Conservation (phyloP, 2,113 vertebrate genomes). For the Microtus ochrogaster region DNA sequence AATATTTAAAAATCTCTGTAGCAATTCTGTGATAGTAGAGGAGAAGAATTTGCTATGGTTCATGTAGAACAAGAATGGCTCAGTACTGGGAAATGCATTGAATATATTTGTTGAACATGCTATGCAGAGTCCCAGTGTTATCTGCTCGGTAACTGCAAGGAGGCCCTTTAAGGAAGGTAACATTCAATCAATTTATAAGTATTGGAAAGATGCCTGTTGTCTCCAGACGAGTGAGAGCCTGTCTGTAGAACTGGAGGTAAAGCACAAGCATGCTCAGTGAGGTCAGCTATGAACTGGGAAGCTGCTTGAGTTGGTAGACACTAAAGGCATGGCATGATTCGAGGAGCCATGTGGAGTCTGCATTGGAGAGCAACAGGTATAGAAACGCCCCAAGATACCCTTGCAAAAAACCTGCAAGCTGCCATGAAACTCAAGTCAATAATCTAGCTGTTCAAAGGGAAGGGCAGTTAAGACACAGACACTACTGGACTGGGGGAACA, state of each 20-base stretch:
- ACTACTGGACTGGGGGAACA: fast-evolving
- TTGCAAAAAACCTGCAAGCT: not conserved
- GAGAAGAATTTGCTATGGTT: not conserved
- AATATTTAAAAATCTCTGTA: not conserved
- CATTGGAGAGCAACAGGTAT: not conserved
- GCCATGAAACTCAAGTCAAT: not conserved
- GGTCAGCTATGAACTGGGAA: not conserved
- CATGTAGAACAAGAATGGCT: not conserved
- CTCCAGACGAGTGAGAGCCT: not conserved
- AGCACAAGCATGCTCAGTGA: not conserved
- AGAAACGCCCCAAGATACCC: not conserved
- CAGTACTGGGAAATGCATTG: not conserved
- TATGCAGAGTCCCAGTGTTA: not conserved
- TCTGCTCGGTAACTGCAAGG: not conserved
- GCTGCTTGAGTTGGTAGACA: not conserved
- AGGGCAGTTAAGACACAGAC: not conserved
- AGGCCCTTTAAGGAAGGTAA: not conserved
- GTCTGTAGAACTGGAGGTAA: not conserved
- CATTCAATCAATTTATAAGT: not conserved
- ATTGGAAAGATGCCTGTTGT: not conserved
- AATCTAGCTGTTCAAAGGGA: not conserved
- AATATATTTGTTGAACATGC: not conserved
- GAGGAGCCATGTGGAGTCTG: not conserved
- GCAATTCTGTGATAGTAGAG: not conserved
- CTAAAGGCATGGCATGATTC: not conserved